Base-by-base conservation (phyloP, 2,797 vertebrate genomes). In the Pampus argenteus region DNA sequence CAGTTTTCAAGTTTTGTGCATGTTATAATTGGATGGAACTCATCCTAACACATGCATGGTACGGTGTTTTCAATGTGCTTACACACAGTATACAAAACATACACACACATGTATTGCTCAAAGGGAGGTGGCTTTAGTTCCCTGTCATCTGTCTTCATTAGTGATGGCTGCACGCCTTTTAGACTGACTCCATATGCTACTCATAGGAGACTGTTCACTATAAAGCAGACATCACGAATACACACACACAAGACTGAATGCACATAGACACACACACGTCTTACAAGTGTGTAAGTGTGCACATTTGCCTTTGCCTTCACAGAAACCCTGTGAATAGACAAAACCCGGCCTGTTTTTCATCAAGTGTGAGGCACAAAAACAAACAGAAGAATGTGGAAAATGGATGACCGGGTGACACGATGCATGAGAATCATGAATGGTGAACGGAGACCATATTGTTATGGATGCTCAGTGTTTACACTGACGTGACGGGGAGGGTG, bases 121-220 rank as follows among this genome's bases (percentile, higher is more conserved):
- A 83, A 91, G 87, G 85, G 85, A 93, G 91, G 91, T 76, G 82
- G 83, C 85, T 79, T 73, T 79, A 74, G 66, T 71, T 88, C 83
- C 52, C 84, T 73, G 82, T 94, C 93, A 94, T 95, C 93, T 76
- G 88, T 95, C 94, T 94, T 95, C 93, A 94, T 95, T 94, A 94
- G 93, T 89, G 89, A 92, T 89, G 91, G 92, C 90, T 94, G 91
- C 90, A 90, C 84, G 93, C 91, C 90, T 94, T 87, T 88, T 82
- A 89, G 91, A 86, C 89, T 86, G 93, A 91, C 92, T 87, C 92
- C 93, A 93, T 94, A 94, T 94, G 94, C 91, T 92, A 71, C 88
- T 90, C 77, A 88, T 84, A 89, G 87, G 81, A 88, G 86, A 86
- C 81, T 44, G 82, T 83, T 84, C 81, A 74, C 84, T 79, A 79